These are phyloP conservation scores for Anorthoa munda DNA, from an alignment of 2,888 invertebrate species.

Conservation along the genomic window DNA sequence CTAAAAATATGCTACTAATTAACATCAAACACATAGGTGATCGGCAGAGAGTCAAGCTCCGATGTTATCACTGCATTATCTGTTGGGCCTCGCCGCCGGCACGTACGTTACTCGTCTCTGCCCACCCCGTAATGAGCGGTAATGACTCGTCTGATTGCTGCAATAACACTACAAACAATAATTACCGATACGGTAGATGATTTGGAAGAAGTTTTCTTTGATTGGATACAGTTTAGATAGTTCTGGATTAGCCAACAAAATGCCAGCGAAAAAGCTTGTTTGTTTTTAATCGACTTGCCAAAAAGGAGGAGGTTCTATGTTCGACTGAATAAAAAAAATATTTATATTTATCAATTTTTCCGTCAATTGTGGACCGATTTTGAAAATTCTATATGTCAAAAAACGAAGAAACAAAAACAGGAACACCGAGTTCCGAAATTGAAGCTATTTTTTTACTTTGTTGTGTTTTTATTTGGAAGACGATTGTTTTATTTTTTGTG, in stretches of 20 bases:
- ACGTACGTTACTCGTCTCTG: constrained; percentile 48
- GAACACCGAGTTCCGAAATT: too few species aligned
- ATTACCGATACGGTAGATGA: constrained; percentile 11
- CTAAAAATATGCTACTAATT: constrained; percentile 2
- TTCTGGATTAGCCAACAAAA: background rate
- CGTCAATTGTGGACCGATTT: too few species aligned
- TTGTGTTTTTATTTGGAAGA: too few species aligned
- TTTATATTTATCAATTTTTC: too few species aligned
- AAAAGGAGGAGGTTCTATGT: too few species aligned
- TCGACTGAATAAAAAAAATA: too few species aligned
- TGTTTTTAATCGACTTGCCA: too few species aligned
- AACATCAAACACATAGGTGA: constrained; percentile 38
- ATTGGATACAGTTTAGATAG: background rate
- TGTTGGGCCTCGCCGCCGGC: constrained; percentile 30
- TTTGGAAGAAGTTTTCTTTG: background rate
- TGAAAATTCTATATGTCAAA: too few species aligned
- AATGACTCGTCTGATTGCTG: constrained; percentile 58
- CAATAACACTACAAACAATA: constrained; percentile 24
- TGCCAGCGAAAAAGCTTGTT: background rate
- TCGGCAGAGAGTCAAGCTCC: constrained; percentile 4
- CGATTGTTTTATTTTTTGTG: too few species aligned
- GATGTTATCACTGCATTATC: constrained; percentile 52
- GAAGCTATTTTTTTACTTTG: too few species aligned
- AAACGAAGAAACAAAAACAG: too few species aligned
- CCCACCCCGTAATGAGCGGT: constrained; percentile 41